Evolutionary conservation across 2,113 vertebrate genomes (phyloP), one percentile per base, ranked within the genome.

Genomic region (Cyphomyrus plagiostoma): DNA sequence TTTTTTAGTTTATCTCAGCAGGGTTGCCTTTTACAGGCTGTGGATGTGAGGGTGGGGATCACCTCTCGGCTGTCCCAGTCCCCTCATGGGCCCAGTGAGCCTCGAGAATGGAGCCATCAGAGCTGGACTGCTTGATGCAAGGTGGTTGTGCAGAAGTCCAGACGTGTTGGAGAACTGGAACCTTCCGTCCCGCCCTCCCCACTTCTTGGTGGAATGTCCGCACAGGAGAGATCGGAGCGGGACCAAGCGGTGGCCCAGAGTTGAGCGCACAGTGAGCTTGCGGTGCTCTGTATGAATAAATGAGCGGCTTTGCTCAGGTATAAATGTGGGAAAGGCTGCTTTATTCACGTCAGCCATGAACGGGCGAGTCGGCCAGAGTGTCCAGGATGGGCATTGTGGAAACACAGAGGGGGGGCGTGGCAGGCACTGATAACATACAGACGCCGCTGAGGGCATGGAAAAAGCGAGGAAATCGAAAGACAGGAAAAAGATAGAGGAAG

Each of bases 401-500:
- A 91, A 90, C 91, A 90, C 91, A 91, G 87, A 39, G 89, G 56
- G 89, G 87, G 74, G 48, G 48, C 35, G 1, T 35, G 48, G 48
- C 8, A 6, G 15, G 30, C 23, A 3, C 77, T 56, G 89, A 88
- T 74, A 90, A 66, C 1, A 50, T 82, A 87, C 89, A 53, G 86
- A 50, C 42, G 26, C 8, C 30, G 3, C n/a, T 42, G 82, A 87
- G 19, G 45, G 88, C 87, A 83, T 50, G 26, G 83, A 49, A 62
- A 39, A 66, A 45, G 56, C 8, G 15, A 45, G 88, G 42, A 53
- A 53, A 53, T 53, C 52, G 4, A 53, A 53, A 53, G 17, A 53
- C 52, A 53, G 15, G 50, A 3, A 53, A 15, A 86, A 17, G 9
- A 87, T 86, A 21, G 90, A 56, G 70, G 85, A 91, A 90, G 88